Base-by-base conservation (phyloP, 2,888 invertebrate genomes). In the Cephalotes varians region DNA sequence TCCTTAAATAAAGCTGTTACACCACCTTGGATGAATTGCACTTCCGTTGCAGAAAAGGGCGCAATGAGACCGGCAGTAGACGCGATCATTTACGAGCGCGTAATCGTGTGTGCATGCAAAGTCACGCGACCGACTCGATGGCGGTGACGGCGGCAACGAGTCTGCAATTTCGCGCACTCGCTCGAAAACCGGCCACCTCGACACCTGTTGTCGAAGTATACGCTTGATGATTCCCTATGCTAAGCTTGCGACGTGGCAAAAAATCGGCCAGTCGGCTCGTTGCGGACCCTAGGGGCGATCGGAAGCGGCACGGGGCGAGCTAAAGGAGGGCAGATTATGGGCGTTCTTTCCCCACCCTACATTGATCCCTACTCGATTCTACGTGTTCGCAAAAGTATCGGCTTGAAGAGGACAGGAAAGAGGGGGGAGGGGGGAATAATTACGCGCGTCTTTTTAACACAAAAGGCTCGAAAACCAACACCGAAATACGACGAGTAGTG, bases 401-500 rank as follows among this genome's bases (percentile, higher is more conserved):
- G 28, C 64, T 37, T 3, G 40, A 54, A 49, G 31, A 64, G 47
- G 58, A 18, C 34, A 25, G 21, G 25, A 25, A 10, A 28, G 37
- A 7, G 25, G 2, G 10, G 77, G 49, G 12, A 79, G 82, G 80
- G 81, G 88, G 87, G 86, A 90, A 94, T 94, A 94, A 94, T 94
- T 94, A 93, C 92, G 93, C 92, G 93, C 93, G 94, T 94, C 94
- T 94, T 94, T 94, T 94, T 94, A 94, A 94, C 94, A 94, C 94
- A 94, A 94, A 94, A 94, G 94, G 94, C 94, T 94, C 94, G 94
- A 94, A 94, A 94, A 94, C 94, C 94, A 94, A 94, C 94, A 94
- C 94, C 93, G 94, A 94, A 94, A 94, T 94, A 93, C 93, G 94
- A 92, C 92, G 93, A 93, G 86, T 88, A 87, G 86, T 82, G 84